phyloP scores from a whole-genome alignment of 2,113 vertebrate species.

The Riparia riparia region DNA sequence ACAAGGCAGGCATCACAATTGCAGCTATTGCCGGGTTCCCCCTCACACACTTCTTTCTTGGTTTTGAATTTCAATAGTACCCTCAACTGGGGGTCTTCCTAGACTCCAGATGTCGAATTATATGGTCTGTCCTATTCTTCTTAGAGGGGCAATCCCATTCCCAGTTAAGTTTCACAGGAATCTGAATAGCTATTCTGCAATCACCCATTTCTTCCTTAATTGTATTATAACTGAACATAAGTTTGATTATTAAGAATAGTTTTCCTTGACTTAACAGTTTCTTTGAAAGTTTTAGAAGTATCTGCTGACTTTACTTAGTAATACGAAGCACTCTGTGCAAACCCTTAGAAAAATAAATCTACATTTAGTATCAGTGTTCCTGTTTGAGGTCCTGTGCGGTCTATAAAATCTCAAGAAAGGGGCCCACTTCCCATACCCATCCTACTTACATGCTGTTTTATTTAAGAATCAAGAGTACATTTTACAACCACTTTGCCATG shows the following conservation, averaged over 20 bases:
- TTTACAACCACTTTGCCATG: slow-evolving; percentile 69
- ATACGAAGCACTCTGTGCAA: neutral
- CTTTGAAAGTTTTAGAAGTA: slow-evolving; percentile 44
- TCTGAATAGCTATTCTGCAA: slow-evolving; percentile 61
- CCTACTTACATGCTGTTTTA: slow-evolving; percentile 71
- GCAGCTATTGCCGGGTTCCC: slow-evolving; percentile 34
- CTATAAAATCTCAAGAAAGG: slow-evolving; percentile 70
- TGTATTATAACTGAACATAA: slow-evolving; percentile 46
- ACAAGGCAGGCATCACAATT: slow-evolving; percentile 57
- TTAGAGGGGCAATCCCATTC: slow-evolving; percentile 29
- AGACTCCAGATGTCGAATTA: slow-evolving; percentile 72
- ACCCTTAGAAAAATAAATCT: neutral
- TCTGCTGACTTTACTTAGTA: neutral
- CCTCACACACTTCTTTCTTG: slow-evolving; percentile 1
- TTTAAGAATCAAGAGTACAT: slow-evolving; percentile 71
- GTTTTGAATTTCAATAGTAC: slow-evolving; percentile 76
- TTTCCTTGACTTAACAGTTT: neutral
- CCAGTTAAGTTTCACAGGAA: slow-evolving; percentile 63
- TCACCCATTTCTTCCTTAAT: slow-evolving; percentile 60
- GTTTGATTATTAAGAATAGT: slow-evolving; percentile 35
- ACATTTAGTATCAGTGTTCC: slow-evolving; percentile 38
- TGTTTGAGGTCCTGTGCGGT: slow-evolving; percentile 68
- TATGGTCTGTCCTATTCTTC: slow-evolving; percentile 56
- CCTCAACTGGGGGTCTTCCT: slow-evolving; percentile 69
- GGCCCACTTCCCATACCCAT: slow-evolving; percentile 65